Conservation (phyloP, 1,140 invertebrate genomes). For the Caerostris darwini region DNA sequence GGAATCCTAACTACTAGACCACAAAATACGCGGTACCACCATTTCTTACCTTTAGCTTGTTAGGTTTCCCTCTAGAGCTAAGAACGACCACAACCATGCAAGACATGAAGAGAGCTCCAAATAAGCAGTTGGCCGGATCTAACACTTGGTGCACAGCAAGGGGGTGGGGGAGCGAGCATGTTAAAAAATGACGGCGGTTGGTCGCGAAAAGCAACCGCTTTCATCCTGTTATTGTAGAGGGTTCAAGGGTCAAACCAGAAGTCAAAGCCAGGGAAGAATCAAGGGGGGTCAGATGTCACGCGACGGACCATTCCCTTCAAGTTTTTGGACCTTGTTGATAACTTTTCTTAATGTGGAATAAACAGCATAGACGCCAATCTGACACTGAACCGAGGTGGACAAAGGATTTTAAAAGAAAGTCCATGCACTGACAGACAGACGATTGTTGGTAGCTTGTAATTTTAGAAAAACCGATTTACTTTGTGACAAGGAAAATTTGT, state of each 20-base stretch:
- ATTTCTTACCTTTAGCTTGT: not conserved
- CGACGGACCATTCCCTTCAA: not conserved
- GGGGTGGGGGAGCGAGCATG: not conserved
- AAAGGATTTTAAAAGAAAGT: not conserved
- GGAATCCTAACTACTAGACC: no score
- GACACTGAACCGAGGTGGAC: not conserved
- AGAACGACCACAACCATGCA: not conserved
- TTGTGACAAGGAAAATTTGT: no score
- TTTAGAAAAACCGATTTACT: not conserved
- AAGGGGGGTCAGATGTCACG: not conserved
- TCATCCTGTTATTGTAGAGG: not conserved
- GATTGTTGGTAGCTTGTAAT: not conserved
- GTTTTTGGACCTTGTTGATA: not conserved
- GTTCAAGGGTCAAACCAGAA: conserved; percentile 37
- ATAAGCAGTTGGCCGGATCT: not conserved
- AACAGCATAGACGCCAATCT: not conserved
- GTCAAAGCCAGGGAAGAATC: not conserved
- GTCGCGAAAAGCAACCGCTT: conserved; percentile 1
- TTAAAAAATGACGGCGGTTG: not conserved
- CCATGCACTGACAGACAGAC: not conserved
- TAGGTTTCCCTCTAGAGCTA: not conserved
- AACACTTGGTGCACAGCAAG: no score
- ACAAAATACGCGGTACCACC: not conserved
- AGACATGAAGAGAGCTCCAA: not conserved
- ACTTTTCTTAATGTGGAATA: not conserved